Base-by-base conservation (phyloP, 2,797 vertebrate genomes). In the Leuciscus waleckii region DNA sequence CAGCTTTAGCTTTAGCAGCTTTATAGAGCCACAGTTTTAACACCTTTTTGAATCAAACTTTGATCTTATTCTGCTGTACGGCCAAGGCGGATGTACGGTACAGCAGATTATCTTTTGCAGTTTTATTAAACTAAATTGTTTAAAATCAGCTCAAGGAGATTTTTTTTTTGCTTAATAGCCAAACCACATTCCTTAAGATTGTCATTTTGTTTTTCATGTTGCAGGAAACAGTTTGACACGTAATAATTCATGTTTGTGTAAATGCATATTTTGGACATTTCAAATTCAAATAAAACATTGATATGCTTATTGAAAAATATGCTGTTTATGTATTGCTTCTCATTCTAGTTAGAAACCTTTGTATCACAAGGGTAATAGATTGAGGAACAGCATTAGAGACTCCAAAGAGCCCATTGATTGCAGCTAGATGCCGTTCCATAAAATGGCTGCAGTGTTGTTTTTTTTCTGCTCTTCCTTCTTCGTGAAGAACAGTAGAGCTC, bases 371-470 rank as follows among this genome's bases (percentile, higher is more conserved):
- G 14, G 51, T 54, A 37, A 41, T 21, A 6, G 61, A 68, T 77
- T 83, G 23, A 46, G 39, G n/a, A 56, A 51, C 39, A 69, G 46
- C 32, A 23, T 67, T 69, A 68, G 69, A 65, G 49, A 81, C 51
- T n/a, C 32, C n/a, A 61, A 83, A 87, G 79, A 61, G 67, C 32
- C 29, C 73, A 78, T 32, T 79, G 43, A 67, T 54, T 89, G 63
- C 75, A 83, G 84, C 78, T 68, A 83, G 84, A 89, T 84, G 73
- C 69, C 70, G 85, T 87, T 90, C 82, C 88, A 90, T 84, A 63
- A 91, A 92, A 92, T 92, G 90, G 91, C 91, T 91, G 91, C 90
- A 88, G 73, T 86, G 86, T 84, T 82, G 83, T 87, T 85, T 85
- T 81, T 81, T 75, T 87, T 83, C 69, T 77, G 88, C 86, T 89